These are phyloP conservation scores for Girardia tigrina DNA, from an alignment of 2,888 invertebrate genomes.

Conservation along the genomic window DNA sequence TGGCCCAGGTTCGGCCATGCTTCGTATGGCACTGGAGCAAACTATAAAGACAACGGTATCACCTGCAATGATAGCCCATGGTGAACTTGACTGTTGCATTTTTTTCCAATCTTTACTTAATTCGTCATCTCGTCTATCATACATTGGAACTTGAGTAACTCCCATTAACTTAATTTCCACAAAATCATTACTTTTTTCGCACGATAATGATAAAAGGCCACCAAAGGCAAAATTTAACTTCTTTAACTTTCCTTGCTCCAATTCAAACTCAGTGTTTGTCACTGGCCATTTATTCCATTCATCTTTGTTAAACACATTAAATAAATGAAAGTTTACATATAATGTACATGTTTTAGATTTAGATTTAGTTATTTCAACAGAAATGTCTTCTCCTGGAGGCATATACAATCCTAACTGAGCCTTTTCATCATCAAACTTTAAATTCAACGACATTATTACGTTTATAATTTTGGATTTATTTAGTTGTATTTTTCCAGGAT, in stretches of 20 bases:
- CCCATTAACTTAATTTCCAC: not conserved
- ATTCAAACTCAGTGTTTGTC: not conserved
- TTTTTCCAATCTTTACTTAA: not conserved
- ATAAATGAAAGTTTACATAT: not conserved
- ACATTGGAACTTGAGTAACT: not conserved
- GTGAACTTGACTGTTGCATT: not conserved
- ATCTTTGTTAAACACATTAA: not conserved
- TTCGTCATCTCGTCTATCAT: not conserved
- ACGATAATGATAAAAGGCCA: not conserved
- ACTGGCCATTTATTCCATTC: not conserved
- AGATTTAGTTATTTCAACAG: not conserved
- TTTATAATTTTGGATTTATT: not conserved
- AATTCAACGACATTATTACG: not conserved
- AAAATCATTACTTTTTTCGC: not conserved
- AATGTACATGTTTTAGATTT: not conserved
- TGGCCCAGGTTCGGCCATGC: not conserved
- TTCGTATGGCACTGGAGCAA: constrained; percentile 12
- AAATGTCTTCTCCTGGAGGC: not conserved
- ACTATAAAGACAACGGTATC: constrained; percentile 19
- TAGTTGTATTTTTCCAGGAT: not conserved
- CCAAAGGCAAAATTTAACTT: not conserved
- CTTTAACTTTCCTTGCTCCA: not conserved
- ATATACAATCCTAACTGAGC: not conserved
- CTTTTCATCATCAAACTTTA: not conserved
- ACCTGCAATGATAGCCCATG: constrained; percentile 1